These are phyloP conservation scores for Spatulosminthurus flaviceps DNA, from an alignment of 2,888 invertebrate genomes.

Conservation along the genomic window DNA sequence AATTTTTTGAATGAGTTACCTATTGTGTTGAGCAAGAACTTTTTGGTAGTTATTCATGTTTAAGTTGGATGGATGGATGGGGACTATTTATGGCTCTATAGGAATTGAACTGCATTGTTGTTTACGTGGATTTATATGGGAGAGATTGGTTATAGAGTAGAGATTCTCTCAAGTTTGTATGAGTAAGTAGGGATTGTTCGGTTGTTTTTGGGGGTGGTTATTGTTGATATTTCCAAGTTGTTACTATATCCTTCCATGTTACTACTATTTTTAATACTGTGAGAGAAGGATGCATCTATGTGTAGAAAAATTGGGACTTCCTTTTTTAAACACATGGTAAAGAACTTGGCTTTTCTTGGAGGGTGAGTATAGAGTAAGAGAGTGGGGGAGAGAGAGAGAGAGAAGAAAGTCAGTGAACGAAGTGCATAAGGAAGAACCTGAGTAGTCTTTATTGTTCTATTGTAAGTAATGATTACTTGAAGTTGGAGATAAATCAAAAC, in stretches of 20 bases:
- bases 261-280: not conserved
- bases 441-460: conserved; percentile 44
- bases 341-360: not conserved
- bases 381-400: conserved; percentile 10
- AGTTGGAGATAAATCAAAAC: conserved; percentile 58
- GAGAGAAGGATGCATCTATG: too few relatives aligned
- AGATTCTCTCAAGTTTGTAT: too few relatives aligned
- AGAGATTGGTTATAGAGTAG: too few relatives aligned
- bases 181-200: not conserved
- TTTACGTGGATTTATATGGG: too few relatives aligned
- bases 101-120: too few relatives aligned
- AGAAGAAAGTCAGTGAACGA: conserved; percentile 28
- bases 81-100: too few relatives aligned
- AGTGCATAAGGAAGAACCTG: conserved; percentile 38
- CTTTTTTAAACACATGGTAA: conserved; percentile 9
- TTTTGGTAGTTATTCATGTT: too few relatives aligned
- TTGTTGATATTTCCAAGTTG: conserved; percentile 12
- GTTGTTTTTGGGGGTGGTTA: not conserved
- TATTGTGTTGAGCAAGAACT: too few relatives aligned
- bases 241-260: not conserved
- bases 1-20: too few relatives aligned
- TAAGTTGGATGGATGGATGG: too few relatives aligned
- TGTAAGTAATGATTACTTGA: conserved; percentile 55
- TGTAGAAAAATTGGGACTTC: not conserved
- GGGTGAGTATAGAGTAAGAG: not conserved